phyloP scores from a whole-genome alignment of 2,797 vertebrate genomes.

The Staurois parvus region DNA sequence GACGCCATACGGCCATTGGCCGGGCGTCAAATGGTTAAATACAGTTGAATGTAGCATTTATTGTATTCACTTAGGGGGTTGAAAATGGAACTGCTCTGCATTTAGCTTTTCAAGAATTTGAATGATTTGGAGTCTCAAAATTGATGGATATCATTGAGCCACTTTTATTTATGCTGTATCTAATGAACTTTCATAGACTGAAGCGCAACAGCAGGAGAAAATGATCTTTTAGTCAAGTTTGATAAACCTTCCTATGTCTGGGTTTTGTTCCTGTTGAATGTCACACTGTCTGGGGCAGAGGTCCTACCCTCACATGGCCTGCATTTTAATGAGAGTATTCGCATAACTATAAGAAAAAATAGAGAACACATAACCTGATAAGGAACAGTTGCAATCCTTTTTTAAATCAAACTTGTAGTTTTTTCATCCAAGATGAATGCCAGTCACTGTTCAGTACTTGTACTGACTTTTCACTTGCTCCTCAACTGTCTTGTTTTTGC shows the following conservation, averaged over 20 bases:
- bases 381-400: too few species aligned
- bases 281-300: slow-evolving; percentile 52
- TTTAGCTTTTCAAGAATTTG: neutral
- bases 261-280: slow-evolving; percentile 34
- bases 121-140: too few species aligned
- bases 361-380: too few species aligned
- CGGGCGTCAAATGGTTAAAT: too few species aligned
- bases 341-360: too few species aligned
- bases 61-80: neutral
- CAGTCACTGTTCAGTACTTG: too few species aligned
- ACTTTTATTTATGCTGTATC: neutral
- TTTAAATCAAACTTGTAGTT: too few species aligned
- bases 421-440: too few species aligned
- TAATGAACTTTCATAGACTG: slow-evolving; percentile 32
- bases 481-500: too few species aligned
- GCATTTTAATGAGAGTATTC: slow-evolving; percentile 15
- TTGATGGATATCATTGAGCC: neutral
- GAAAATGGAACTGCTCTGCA: neutral
- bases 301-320: neutral
- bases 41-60: too few species aligned
- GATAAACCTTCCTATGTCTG: neutral
- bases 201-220: slow-evolving; percentile 11
- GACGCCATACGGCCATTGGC: too few species aligned
- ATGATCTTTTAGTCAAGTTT: slow-evolving; percentile 8
- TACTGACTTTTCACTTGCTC: too few species aligned